Evolutionary conservation across 2,797 vertebrate genomes (phyloP).

Genomic region (Gymnothorax reevesii): DNA sequence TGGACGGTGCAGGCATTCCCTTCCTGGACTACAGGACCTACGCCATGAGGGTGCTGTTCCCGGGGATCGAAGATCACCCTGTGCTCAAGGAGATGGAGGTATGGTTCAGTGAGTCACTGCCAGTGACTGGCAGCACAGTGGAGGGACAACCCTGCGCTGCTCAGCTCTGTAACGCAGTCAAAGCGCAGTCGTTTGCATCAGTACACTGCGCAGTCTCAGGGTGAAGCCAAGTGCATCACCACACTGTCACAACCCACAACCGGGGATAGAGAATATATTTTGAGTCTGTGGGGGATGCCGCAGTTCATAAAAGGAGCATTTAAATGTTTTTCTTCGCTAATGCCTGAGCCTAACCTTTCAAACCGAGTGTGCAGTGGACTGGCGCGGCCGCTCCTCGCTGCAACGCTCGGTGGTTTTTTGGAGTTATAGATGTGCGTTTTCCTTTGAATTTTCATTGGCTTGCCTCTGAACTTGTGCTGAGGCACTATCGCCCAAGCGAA

Average conservation of each 20-base stretch:
- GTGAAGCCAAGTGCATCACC: background rate
- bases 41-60: conserved; percentile 96
- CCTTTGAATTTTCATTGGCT: conserved; percentile 73
- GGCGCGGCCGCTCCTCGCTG: background rate
- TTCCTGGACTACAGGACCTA: conserved; percentile 98
- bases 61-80: conserved; percentile 96
- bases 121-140: conserved; percentile 24
- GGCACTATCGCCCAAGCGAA: conserved; percentile 72
- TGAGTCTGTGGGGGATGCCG: background rate
- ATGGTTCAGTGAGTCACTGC: conserved; percentile 63
- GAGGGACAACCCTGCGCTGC: background rate
- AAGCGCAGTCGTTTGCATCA: background rate
- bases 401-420: background rate
- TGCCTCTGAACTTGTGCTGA: conserved; percentile 65
- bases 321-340: background rate
- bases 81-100: conserved; percentile 99
- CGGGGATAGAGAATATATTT: background rate
- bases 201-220: background rate
- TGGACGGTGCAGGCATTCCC: conserved; percentile 95
- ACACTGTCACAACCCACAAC: background rate
- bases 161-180: background rate
- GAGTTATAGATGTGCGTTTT: conserved; percentile 37
- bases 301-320: background rate
- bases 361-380: background rate
- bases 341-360: background rate